These are phyloP conservation scores for Geophilus truncorum DNA, from an alignment of 2,888 invertebrate genomes.

Conservation along the genomic window DNA sequence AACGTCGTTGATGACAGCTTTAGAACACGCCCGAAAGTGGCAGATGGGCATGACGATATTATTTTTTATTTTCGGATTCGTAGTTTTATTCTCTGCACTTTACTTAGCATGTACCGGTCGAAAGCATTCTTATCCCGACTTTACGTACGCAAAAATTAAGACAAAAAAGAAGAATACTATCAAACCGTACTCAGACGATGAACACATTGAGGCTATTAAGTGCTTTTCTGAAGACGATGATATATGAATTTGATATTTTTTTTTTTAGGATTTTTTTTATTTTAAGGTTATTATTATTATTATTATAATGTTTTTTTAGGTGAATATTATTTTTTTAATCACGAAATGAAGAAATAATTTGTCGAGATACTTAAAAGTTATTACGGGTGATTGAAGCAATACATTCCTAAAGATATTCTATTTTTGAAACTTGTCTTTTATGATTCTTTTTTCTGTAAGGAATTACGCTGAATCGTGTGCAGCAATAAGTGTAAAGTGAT, in stretches of 20 bases:
- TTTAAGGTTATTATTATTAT: background rate
- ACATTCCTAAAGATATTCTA: background rate
- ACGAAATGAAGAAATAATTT: background rate
- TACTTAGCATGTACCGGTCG: background rate
- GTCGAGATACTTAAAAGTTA: background rate
- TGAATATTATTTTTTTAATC: background rate
- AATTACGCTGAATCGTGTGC: too few relatives aligned
- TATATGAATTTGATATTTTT: background rate
- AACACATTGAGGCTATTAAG: background rate
- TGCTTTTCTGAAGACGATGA: background rate
- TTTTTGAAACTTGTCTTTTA: too few relatives aligned
- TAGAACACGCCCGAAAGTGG: slow-evolving; percentile 53
- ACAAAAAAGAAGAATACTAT: background rate
- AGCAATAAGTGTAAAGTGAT: too few relatives aligned
- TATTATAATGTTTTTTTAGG: background rate
- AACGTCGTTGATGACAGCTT: slow-evolving; percentile 50
- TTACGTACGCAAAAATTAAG: background rate
- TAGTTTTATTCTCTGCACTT: background rate
- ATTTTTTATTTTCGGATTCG: slow-evolving; percentile 42
- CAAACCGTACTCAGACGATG: background rate
- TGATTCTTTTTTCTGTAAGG: too few relatives aligned
- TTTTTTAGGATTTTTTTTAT: background rate
- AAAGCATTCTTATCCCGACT: background rate
- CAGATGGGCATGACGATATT: slow-evolving; percentile 51
- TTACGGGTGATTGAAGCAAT: background rate